These are phyloP conservation scores for Abscondita cerata DNA, from an alignment of 2,888 invertebrate species.

Conservation along the genomic window DNA sequence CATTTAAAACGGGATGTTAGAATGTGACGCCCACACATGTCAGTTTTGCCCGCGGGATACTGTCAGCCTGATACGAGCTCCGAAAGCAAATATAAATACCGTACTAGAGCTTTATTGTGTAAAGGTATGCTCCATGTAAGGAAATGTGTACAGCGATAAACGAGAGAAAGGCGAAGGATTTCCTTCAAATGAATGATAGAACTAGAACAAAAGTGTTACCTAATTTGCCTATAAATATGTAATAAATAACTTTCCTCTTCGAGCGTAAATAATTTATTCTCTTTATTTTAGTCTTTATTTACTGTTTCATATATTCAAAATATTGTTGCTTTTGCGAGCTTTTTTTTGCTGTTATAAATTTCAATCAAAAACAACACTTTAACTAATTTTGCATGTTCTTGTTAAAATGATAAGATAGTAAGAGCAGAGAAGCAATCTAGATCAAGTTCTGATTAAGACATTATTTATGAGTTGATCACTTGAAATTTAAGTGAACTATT, in stretches of 20 bases:
- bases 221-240: conserved; percentile 27
- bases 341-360: too few species aligned
- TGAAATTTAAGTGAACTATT: too few species aligned
- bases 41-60: conserved; percentile 39
- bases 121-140: conserved; percentile 36
- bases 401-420: too few species aligned
- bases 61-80: conserved; percentile 43
- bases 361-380: too few species aligned
- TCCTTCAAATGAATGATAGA: conserved; percentile 30
- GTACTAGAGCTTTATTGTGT: conserved; percentile 40
- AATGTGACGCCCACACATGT: conserved; percentile 50
- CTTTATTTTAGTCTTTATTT: not conserved
- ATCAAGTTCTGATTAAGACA: too few species aligned
- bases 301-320: too few species aligned
- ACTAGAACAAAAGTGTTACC: conserved; percentile 27
- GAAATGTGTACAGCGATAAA: conserved; percentile 35
- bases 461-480: too few species aligned
- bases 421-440: too few species aligned
- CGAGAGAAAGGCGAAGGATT: conserved; percentile 33
- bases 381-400: too few species aligned
- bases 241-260: conserved; percentile 14
- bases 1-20: conserved; percentile 53
- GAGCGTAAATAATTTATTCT: conserved; percentile 15
- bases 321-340: too few species aligned
- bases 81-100: conserved; percentile 49